Evolutionary conservation across 2,888 invertebrate genomes (phyloP).

Genomic region (Agrotis segetum): DNA sequence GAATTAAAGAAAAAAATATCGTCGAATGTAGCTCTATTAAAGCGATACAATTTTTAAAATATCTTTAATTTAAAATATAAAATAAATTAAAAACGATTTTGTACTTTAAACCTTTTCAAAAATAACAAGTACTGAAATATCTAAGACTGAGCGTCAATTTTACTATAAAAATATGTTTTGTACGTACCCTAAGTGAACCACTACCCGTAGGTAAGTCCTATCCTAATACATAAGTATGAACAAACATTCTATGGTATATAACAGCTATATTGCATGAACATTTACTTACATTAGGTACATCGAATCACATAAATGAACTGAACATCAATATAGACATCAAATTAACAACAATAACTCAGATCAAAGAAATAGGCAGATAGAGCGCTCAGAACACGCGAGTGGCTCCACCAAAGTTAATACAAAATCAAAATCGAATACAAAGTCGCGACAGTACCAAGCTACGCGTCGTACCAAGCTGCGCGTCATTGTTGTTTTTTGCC

Average conservation of each 20-base stretch:
- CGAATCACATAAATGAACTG: constrained; percentile 43
- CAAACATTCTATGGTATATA: constrained; percentile 62
- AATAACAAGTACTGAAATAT: constrained; percentile 38
- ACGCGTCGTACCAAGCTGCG: no score
- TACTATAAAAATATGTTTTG: constrained; percentile 68
- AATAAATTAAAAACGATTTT: constrained; percentile 16
- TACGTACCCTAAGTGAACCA: constrained; percentile 37
- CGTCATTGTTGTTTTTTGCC: no score
- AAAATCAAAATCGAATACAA: no score
- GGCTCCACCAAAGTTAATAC: no score
- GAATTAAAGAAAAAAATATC: constrained; percentile 12
- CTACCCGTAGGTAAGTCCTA: constrained; percentile 37
- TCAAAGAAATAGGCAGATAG: no score
- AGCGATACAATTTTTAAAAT: neutral
- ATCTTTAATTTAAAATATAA: constrained; percentile 7
- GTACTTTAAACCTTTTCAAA: constrained; percentile 36
- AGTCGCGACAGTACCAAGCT: no score
- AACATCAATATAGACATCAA: constrained; percentile 42
- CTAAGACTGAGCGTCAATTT: constrained; percentile 57
- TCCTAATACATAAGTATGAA: constrained; percentile 58
- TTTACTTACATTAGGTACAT: constrained; percentile 53
- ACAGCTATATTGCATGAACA: constrained; percentile 60
- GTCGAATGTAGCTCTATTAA: neutral
- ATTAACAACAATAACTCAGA: constrained; percentile 62
- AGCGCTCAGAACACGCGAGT: no score